Conservation (phyloP, 2,113 vertebrate genomes). For the Aramus guarauna region DNA sequence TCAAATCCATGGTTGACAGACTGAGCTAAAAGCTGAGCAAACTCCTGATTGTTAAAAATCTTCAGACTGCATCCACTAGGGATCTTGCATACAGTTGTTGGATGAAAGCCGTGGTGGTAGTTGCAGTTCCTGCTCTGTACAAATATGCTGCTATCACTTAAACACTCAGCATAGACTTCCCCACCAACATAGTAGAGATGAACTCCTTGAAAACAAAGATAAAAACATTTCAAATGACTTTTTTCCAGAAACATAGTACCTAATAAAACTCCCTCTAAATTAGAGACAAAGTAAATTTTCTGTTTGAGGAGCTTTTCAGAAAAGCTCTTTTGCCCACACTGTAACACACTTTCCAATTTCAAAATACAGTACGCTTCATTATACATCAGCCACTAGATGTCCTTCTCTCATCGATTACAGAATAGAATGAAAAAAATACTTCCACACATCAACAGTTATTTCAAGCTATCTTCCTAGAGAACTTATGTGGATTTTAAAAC, state of each 20-base stretch:
- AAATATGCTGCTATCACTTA: constrained; percentile 97
- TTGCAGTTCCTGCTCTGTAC: constrained; percentile 98
- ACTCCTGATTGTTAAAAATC: constrained; percentile 98
- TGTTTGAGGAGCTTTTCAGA: not conserved
- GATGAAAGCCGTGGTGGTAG: constrained; percentile 95
- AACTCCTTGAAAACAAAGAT: constrained; percentile 79
- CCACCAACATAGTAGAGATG: constrained; percentile 97
- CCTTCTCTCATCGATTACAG: constrained; percentile 26
- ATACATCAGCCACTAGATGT: constrained; percentile 69
- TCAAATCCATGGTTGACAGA: constrained; percentile 97
- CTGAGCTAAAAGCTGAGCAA: constrained; percentile 94
- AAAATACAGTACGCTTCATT: not conserved
- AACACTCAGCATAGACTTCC: constrained; percentile 95
- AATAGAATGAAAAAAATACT: not conserved
- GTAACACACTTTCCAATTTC: accelerated
- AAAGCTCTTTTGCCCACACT: not conserved
- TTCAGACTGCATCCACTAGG: constrained; percentile 96
- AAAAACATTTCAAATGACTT: not conserved
- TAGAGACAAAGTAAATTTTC: not conserved
- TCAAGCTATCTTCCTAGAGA: not conserved
- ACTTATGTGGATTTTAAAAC: not conserved
- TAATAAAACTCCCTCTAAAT: not conserved
- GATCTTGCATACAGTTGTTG: constrained; percentile 97
- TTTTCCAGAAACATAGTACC: not conserved
- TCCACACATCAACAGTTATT: not conserved